phyloP scores from a whole-genome alignment of 2,797 vertebrate genomes.

The Acanthornis magna region DNA sequence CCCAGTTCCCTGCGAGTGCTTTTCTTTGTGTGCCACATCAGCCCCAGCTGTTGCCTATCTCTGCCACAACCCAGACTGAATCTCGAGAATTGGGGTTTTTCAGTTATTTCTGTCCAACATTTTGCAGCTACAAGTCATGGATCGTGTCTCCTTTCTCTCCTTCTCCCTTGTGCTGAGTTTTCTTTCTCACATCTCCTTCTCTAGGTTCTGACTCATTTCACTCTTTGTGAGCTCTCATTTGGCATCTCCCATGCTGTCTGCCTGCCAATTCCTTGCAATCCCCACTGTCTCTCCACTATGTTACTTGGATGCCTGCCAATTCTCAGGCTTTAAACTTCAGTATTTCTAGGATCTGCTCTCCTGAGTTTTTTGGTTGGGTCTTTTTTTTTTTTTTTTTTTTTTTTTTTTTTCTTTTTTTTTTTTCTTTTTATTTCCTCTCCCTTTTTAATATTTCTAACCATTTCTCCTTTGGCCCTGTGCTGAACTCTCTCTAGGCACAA shows the following conservation, averaged over 20 bases:
- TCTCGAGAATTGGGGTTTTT: not conserved
- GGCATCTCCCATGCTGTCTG: slow-evolving; percentile 32
- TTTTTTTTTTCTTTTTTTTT: not conserved
- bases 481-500: not conserved
- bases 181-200: slow-evolving; percentile 30
- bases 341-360: slow-evolving; percentile 45
- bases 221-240: slow-evolving; percentile 37
- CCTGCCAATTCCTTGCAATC: slow-evolving; percentile 55
- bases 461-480: not conserved
- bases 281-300: slow-evolving; percentile 5
- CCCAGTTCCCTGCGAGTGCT: not conserved
- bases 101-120: not conserved
- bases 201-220: slow-evolving; percentile 36
- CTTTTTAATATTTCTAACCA: not conserved
- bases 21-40: not conserved
- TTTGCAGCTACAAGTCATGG: slow-evolving; percentile 5
- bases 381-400: not conserved
- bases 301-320: slow-evolving; percentile 20
- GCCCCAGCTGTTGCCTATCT: not conserved
- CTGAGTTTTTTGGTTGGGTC: not conserved
- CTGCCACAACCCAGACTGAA: not conserved
- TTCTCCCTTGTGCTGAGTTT: not conserved
- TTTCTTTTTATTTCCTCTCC: not conserved
- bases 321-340: slow-evolving; percentile 44
- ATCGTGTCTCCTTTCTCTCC: not conserved